Percentiles rank a stretch among this genome's conserved stretches.
phyloP scores from a whole-genome alignment of 2,888 invertebrate species.

The Camptogramma bilineatum region DNA sequence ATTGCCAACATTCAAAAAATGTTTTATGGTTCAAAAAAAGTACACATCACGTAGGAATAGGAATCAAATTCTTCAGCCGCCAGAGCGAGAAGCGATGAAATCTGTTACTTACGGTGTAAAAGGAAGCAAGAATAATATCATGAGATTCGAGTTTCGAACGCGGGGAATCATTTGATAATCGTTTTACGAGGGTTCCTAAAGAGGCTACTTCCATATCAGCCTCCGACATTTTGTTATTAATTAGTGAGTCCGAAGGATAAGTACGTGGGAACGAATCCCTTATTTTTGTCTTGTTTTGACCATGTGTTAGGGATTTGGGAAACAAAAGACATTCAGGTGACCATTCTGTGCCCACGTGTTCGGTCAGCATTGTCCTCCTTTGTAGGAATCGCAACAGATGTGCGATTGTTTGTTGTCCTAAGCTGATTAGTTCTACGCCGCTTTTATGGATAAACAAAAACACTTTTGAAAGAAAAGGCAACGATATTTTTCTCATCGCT shows the following conservation, averaged over 20 bases:
- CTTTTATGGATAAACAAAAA: constrained; percentile 54
- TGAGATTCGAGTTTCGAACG: constrained; percentile 65
- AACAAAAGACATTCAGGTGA: constrained; percentile 76
- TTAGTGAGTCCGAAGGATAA: constrained; percentile 71
- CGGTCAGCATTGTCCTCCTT: constrained; percentile 61
- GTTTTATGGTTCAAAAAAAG: constrained; percentile 9
- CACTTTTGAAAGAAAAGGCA: constrained; percentile 45
- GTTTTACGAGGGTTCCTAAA: constrained; percentile 80
- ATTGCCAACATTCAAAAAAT: constrained; percentile 32
- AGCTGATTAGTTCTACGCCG: constrained; percentile 48
- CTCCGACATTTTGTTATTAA: constrained; percentile 76
- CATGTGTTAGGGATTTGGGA: constrained; percentile 71
- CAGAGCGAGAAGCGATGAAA: constrained; percentile 60
- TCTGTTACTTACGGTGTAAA: constrained; percentile 69
- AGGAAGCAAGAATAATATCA: constrained; percentile 68
- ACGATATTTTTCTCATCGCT: constrained; percentile 49
- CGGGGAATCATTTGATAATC: constrained; percentile 79
- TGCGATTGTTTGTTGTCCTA: constrained; percentile 58
- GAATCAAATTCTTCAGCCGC: constrained; percentile 24
- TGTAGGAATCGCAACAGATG: constrained; percentile 70
- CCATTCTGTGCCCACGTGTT: constrained; percentile 64
- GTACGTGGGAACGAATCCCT: constrained; percentile 77
- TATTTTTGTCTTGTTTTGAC: constrained; percentile 58
- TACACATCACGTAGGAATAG: background rate
- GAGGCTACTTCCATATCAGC: constrained; percentile 77